These are phyloP conservation scores for Rotaria magnacalcarata DNA, from an alignment of 2,888 invertebrate genomes.

Conservation along the genomic window DNA sequence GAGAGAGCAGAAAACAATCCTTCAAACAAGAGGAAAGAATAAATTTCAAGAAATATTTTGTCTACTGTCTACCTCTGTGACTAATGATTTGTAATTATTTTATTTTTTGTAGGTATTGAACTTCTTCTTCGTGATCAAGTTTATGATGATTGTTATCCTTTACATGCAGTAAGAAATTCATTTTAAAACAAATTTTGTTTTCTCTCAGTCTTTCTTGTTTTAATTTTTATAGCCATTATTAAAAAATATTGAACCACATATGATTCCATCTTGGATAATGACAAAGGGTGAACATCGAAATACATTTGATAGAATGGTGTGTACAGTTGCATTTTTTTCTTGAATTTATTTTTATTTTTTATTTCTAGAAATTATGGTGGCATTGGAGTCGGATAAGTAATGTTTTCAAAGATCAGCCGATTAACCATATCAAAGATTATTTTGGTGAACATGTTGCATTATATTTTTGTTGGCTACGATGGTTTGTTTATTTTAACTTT, in stretches of 20 bases:
- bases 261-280: slow-evolving; percentile 8
- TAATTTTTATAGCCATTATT: neutral
- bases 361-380: neutral
- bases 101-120: slow-evolving; percentile 2
- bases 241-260: slow-evolving; percentile 13
- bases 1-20: neutral
- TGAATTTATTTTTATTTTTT: neutral
- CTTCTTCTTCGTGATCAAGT: slow-evolving; percentile 24
- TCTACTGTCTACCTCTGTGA: no score
- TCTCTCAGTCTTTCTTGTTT: neutral
- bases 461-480: slow-evolving; percentile 16
- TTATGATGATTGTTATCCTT: slow-evolving; percentile 23
- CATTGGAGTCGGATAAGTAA: slow-evolving; percentile 27
- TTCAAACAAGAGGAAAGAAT: neutral
- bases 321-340: neutral
- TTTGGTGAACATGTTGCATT: slow-evolving; percentile 37
- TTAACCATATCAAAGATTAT: slow-evolving; percentile 24
- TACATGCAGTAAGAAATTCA: neutral
- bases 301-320: slow-evolving; percentile 30
- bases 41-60: no score
- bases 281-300: neutral
- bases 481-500: neutral
- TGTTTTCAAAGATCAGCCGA: neutral
- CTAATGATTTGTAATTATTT: neutral
- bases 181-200: neutral